Evolutionary conservation across 2,797 vertebrate species (phyloP), one percentile per base, ranked within the genome.

Genomic region (Sebastes hubbsi): DNA sequence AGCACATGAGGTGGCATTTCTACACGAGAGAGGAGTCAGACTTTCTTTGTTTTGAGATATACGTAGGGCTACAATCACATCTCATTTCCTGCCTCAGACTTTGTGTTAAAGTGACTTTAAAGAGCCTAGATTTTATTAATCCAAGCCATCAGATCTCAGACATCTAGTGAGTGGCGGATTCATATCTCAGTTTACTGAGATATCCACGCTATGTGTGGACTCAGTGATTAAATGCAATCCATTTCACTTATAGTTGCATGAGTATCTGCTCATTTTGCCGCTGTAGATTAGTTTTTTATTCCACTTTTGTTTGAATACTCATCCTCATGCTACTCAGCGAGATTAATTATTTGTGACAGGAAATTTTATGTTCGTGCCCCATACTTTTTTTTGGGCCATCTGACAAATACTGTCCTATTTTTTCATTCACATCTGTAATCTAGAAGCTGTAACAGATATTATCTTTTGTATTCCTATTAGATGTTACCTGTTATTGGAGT

Each of bases 91-190:
- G 70, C 72, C 60, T 80, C 70, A 22, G 8, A 32, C 54, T 65
- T 18, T 24, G 30, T 64, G 30, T 68, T 32, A 20, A 59, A 68
- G 38, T 5, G 61, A 71, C 56, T 78, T 63, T 62, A 32, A 56
- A 55, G 14, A 72, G 56, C 25, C 56, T 59, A 24, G 13, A 38
- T 71, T 73, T 64, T 12, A 36, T 72, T 20, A 56, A 68, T 67
- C 38, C 9, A 24, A 77, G 71, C 70, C 56, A 65, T 78, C 70
- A 24, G 29, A 25, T 61, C 36, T 55, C 2, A 1, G 71, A 76
- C 64, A 70, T 54, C 55, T 65, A 64, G 49, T 75, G 68, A 85
- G 46, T 63, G 61, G 78, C 65, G 54, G 68, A 72, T 66, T 66
- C 52, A 58, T 14, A 72, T 79, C 73, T 87, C 65, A 30, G 22